Conservation (phyloP, 1,140 invertebrate genomes). For the Drosophila triauraria region DNA sequence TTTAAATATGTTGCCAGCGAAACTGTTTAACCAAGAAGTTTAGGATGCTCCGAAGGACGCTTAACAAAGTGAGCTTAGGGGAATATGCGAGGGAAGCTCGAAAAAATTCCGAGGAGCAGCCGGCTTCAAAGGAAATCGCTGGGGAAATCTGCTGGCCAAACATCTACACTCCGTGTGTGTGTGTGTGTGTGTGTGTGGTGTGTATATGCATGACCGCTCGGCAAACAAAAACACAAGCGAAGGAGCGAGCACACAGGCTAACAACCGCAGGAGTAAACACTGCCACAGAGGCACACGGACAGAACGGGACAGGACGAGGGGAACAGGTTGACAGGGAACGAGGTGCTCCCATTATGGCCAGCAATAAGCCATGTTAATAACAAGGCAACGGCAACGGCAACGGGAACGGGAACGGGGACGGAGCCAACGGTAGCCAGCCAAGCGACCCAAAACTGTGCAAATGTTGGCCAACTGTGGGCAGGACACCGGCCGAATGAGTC, state of each 20-base stretch:
- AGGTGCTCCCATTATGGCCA: conserved; percentile 68
- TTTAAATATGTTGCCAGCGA: conserved; percentile 34
- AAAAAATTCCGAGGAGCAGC: conserved; percentile 23
- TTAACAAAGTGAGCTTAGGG: conserved; percentile 70
- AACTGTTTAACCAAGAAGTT: conserved; percentile 66
- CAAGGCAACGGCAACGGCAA: conserved; percentile 38
- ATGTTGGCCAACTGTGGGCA: conserved; percentile 60
- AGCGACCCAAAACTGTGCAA: conserved; percentile 74
- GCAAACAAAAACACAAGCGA: conserved; percentile 76
- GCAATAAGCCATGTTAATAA: conserved; percentile 82
- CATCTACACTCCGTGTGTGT: conserved; percentile 28
- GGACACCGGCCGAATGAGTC: conserved; percentile 27
- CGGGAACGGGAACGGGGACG: conserved; percentile 3
- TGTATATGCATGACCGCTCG: conserved; percentile 58
- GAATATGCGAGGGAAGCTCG: conserved; percentile 40
- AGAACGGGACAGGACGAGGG: neutral
- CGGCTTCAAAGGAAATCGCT: conserved; percentile 72
- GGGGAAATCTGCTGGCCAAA: conserved; percentile 77
- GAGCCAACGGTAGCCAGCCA: conserved; percentile 27
- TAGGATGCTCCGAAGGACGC: conserved; percentile 52
- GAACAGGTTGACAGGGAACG: conserved; percentile 57
- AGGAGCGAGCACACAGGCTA: conserved; percentile 62
- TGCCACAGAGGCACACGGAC: conserved; percentile 26
- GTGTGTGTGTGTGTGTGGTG: neutral
- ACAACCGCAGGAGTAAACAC: conserved; percentile 75